Base-by-base conservation (phyloP, 1,140 invertebrate genomes). In the Tetramorium simillimum region DNA sequence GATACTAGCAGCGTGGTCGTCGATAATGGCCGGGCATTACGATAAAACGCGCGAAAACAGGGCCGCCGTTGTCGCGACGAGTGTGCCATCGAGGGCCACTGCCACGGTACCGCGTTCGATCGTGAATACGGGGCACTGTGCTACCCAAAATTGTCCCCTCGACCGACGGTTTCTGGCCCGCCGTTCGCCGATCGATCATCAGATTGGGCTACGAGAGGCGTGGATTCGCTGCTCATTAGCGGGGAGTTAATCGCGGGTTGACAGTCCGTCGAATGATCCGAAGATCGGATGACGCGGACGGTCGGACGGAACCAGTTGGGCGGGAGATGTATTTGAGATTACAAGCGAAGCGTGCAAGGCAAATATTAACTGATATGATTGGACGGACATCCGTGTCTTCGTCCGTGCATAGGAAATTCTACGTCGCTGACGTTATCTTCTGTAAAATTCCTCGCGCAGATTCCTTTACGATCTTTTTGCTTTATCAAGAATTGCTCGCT, bases 71-170 rank as follows among this genome's bases (percentile, higher is more conserved):
- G 88, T 90, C 56, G 86, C 72, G 73, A 37, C 12, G 24, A 70
- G 69, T 65, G 16, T 10, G 82, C 18, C 37, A 60, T 84, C 65
- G 75, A 90, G 86, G 40, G 43, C 14, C 58, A 28, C 24, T 37
- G 28, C 37, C 72, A 84, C 62, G 76, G 78, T 89, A 85, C 70
- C 76, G 60, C 58, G n/a, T 16, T 43, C 37, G 51, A n/a, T 73
- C n/a, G 21, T 89, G 77, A 89, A 89, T 87, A 58, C 77, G 62
- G n/a, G 60, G 56, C 88, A 75, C 63, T 90, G 90, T 88, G 51
- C 80, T 85, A 81, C 85, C 87, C 82, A 88, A 85, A 90, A 89
- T 92, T 88, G 85, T 84, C 86, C 90, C 56, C 77, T 81, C 33
- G 24, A 73, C 14, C 60, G 81, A 67, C 81, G 86, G 72, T 90